Conservation (phyloP, 37 sponge, comb jelly and placozoan genomes). For the Haliclona indistincta region DNA sequence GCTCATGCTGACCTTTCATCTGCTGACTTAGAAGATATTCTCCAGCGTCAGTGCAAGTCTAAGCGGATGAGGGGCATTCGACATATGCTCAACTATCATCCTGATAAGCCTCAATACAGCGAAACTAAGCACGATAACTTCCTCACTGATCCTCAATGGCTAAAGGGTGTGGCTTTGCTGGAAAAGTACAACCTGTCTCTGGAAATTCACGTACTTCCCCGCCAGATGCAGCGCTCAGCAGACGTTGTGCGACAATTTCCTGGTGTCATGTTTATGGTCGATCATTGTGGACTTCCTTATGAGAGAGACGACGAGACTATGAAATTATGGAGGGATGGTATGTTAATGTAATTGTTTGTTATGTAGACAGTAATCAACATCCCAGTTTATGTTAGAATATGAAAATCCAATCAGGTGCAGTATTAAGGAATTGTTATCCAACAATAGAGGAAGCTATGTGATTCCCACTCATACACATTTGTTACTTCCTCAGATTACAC, state of each 20-base stretch:
- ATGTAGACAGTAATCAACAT: too few relatives aligned
- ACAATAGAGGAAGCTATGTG: too few relatives aligned
- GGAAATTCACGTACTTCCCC: slow-evolving; percentile 73
- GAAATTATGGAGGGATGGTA: slow-evolving; percentile 87
- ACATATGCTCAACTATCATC: slow-evolving; percentile 82
- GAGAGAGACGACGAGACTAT: slow-evolving; percentile 66
- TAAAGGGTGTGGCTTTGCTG: slow-evolving; percentile 66
- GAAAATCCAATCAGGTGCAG: too few relatives aligned
- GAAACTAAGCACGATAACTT: slow-evolving; percentile 65
- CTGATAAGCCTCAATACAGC: slow-evolving; percentile 36
- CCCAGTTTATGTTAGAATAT: too few relatives aligned
- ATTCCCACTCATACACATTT: too few relatives aligned
- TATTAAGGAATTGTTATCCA: too few relatives aligned
- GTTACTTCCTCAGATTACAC: too few relatives aligned
- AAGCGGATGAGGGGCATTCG: slow-evolving; percentile 72
- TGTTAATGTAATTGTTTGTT: too few relatives aligned
- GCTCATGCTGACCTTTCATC: slow-evolving; percentile 54
- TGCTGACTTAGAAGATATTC: slow-evolving; percentile 37
- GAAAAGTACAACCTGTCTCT: slow-evolving; percentile 77
- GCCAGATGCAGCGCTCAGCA: slow-evolving; percentile 56
- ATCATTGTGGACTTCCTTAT: slow-evolving; percentile 84
- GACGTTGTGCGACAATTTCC: slow-evolving; percentile 66
- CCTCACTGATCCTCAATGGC: slow-evolving; percentile 76
- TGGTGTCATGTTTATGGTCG: slow-evolving; percentile 72
- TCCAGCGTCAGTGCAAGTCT: slow-evolving; percentile 61